A percentile compares a stretch with the other conserved stretches of the same genome.
These are phyloP conservation scores for Antheraea assamensis DNA, from an alignment of 2,888 invertebrate genomes.

Conservation along the genomic window DNA sequence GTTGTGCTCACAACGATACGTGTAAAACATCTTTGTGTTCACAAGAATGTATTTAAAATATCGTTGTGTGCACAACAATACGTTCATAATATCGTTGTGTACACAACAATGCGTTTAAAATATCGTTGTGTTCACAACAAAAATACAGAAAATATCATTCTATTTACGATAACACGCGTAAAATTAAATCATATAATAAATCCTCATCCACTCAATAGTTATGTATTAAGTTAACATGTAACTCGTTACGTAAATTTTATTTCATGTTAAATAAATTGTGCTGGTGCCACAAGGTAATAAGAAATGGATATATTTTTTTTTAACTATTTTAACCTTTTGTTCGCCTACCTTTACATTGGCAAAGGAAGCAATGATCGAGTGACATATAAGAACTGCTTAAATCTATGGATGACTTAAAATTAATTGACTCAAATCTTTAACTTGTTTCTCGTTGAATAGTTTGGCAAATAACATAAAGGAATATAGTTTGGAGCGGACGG, in stretches of 20 bases:
- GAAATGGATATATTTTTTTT: conserved; percentile 44
- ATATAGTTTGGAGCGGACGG: conserved; percentile 7
- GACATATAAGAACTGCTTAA: conserved; percentile 58
- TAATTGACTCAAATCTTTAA: conserved; percentile 74
- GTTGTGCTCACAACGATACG: conserved; percentile 67
- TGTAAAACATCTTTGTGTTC: conserved; percentile 62
- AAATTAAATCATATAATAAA: conserved; percentile 35
- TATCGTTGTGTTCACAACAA: conserved; percentile 59
- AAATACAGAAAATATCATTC: conserved; percentile 59
- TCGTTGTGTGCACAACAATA: conserved; percentile 66
- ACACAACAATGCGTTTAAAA: conserved; percentile 60
- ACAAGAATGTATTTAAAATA: conserved; percentile 34
- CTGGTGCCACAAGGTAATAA: conserved; percentile 62
- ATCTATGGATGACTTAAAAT: conserved; percentile 79
- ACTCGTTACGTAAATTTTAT: conserved; percentile 25
- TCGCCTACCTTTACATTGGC: conserved; percentile 60
- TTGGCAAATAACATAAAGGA: conserved; percentile 48
- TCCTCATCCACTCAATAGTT: conserved; percentile 1
- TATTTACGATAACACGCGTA: conserved; percentile 53
- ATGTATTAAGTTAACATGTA: not conserved
- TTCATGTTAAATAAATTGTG: conserved; percentile 68
- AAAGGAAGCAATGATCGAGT: conserved; percentile 67
- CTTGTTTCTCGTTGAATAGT: conserved; percentile 40
- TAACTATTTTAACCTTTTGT: conserved; percentile 39
- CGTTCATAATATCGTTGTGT: conserved; percentile 40